Base-by-base conservation (phyloP, 2,888 invertebrate species). In the Rotaria sp. region DNA sequence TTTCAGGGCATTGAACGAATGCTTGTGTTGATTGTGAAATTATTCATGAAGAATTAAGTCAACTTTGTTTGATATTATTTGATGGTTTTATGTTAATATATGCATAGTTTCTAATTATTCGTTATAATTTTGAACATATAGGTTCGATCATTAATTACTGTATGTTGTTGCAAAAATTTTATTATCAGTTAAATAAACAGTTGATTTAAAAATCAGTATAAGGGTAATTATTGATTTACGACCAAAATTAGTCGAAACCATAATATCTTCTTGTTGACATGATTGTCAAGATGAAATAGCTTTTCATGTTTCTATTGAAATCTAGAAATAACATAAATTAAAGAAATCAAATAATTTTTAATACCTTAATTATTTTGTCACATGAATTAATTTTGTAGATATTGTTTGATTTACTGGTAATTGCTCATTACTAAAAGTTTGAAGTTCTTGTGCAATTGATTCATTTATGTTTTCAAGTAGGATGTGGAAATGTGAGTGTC, bases 391-490 rank as follows among this genome's bases (percentile, higher is more conserved):
- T 90, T 98, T 97, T 91, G 99, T 98, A 0, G 97, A 95, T 0
- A 94, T 94, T 0, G 95, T 35, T 30, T 38, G 74, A 35, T 35
- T 18, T 35, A 21, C 1, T 24, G 74, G 75, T 35, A 35, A 21
- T 38, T 74, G 74, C 1, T 18, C 74, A 35, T 38, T 74, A 38
- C 7, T 38, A 24, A 74, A 74, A 15, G 41, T 26, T 38, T 84
- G 55, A 7, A 41, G 3, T 59, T 57, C 38, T 91, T 98, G 97
- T 0, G 94, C 95, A 88, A 99, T 97, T 2, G 97, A 97, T 91
- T 99, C 97, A 87, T 98, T 96, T 2, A 98, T 97, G 0, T 97
- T 95, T 92, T 99, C 99, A 88, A 99, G 92, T 41, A n/a, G n/a
- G n/a, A n/a, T n/a, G n/a, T n/a, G n/a, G n/a, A n/a, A n/a, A n/a